These are phyloP conservation scores for Amazona guildingii DNA, from an alignment of 2,113 vertebrate genomes.

Conservation along the genomic window DNA sequence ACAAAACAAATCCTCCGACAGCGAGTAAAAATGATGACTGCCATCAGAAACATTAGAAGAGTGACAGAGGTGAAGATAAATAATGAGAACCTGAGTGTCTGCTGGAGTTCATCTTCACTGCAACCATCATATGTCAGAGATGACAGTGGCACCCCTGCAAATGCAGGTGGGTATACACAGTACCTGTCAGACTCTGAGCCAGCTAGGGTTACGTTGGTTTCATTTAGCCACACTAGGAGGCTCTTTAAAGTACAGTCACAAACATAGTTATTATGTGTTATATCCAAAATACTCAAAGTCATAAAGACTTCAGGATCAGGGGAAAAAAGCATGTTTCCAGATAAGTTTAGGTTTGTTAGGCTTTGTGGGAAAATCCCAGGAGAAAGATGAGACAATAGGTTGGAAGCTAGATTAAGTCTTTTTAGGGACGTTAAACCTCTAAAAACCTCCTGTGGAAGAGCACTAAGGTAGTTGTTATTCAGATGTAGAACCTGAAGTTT, in stretches of 20 bases:
- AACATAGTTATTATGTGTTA: conserved; percentile 79
- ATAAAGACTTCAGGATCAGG: conserved; percentile 79
- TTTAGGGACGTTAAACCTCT: conserved; percentile 74
- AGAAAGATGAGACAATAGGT: conserved; percentile 78
- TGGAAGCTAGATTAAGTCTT: conserved; percentile 79
- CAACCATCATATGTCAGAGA: conserved; percentile 37
- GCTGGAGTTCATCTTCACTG: conserved; percentile 69
- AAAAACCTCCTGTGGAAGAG: conserved; percentile 82
- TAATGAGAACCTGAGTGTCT: conserved; percentile 69
- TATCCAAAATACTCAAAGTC: conserved; percentile 68
- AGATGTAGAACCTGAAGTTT: conserved; percentile 74
- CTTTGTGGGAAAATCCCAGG: conserved; percentile 74
- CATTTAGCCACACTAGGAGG: conserved; percentile 81
- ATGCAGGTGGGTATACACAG: conserved; percentile 75
- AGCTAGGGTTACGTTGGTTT: conserved; percentile 71
- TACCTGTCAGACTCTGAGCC: conserved; percentile 52
- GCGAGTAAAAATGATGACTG: conserved; percentile 54
- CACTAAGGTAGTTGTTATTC: conserved; percentile 77
- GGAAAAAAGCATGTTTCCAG: conserved; percentile 81
- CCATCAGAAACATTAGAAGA: conserved; percentile 3
- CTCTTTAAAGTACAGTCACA: conserved; percentile 81
- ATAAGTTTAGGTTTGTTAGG: conserved; percentile 75
- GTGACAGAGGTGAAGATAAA: conserved; percentile 64
- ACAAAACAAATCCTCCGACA: conserved; percentile 78
- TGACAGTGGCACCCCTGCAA: conserved; percentile 50